phyloP scores from a whole-genome alignment of 2,113 vertebrate species.

The Pedetes capensis region DNA sequence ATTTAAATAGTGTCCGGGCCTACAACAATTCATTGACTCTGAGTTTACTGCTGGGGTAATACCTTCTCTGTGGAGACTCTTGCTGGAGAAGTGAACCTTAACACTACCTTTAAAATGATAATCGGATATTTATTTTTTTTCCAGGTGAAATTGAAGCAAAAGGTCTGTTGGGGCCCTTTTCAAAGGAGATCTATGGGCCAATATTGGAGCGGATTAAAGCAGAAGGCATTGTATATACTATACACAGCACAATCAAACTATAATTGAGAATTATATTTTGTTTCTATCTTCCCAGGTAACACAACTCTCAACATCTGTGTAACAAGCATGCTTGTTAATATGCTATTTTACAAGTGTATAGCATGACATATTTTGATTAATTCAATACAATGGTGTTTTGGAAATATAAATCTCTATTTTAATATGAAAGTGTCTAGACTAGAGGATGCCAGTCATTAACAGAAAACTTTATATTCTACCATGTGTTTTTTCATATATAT shows the following conservation, averaged over 20 bases:
- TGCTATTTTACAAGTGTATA: slow-evolving; percentile 10
- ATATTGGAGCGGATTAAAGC: slow-evolving; percentile 88
- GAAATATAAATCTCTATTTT: slow-evolving; percentile 54
- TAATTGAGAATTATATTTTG: slow-evolving; percentile 53
- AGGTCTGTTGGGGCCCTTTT: slow-evolving; percentile 92
- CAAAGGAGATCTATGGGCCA: slow-evolving; percentile 91
- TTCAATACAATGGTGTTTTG: slow-evolving; percentile 8
- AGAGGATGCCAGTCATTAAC: neutral
- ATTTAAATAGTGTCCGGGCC: neutral
- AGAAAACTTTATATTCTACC: slow-evolving; percentile 21
- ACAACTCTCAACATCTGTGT: neutral
- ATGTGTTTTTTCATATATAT: slow-evolving; percentile 17
- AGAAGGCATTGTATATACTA: slow-evolving; percentile 90
- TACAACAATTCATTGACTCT: neutral
- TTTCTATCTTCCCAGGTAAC: slow-evolving; percentile 4
- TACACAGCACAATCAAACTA: slow-evolving; percentile 84
- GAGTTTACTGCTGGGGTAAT: neutral
- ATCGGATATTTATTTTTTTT: slow-evolving; percentile 59
- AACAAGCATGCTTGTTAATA: neutral
- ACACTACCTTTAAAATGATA: slow-evolving; percentile 2
- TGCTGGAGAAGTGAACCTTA: slow-evolving; percentile 12
- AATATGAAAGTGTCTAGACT: slow-evolving; percentile 15
- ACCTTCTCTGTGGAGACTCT: neutral
- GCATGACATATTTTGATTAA: slow-evolving; percentile 27
- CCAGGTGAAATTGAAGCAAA: slow-evolving; percentile 92